Conservation (phyloP, 2,113 vertebrate species). For the Pterocles burchelli region DNA sequence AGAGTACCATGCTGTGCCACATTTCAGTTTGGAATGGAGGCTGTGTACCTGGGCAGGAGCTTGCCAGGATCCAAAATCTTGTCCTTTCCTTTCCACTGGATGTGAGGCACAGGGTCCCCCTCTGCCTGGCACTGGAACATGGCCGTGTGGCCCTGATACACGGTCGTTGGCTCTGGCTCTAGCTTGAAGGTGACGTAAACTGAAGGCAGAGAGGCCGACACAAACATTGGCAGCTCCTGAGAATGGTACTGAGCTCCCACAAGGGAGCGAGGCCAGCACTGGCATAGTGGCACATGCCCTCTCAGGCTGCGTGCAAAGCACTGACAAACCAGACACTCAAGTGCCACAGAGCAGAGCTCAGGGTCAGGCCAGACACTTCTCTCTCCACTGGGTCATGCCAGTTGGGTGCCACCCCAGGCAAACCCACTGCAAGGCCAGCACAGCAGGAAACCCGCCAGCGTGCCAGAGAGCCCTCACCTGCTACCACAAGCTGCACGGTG, state of each 20-base stretch:
- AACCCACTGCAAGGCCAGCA: not conserved
- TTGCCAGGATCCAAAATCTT: constrained; percentile 83
- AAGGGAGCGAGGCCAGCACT: not conserved
- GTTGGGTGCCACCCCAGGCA: not conserved
- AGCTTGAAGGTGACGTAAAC: constrained; percentile 91
- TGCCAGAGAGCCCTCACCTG: constrained; percentile 75
- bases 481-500: constrained; percentile 87
- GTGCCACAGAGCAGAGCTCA: rapidly evolving
- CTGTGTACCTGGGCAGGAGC: constrained; percentile 79
- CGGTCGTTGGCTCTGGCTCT: constrained; percentile 89
- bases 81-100: constrained; percentile 96
- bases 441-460: not conserved
- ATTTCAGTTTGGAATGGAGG: not conserved
- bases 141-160: constrained; percentile 96
- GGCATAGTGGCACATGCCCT: not conserved
- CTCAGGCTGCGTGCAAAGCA: not conserved
- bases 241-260: not conserved
- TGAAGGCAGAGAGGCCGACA: constrained; percentile 37
- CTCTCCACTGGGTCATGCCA: not conserved
- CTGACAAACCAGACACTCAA: not conserved
- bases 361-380: not conserved
- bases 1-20: rapidly evolving
- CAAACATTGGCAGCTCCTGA: rapidly evolving
- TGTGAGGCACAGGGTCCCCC: constrained; percentile 88
- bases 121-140: constrained; percentile 93